Evolutionary conservation across 2,113 vertebrate genomes (phyloP).

Genomic region (Scatophagus argus): DNA sequence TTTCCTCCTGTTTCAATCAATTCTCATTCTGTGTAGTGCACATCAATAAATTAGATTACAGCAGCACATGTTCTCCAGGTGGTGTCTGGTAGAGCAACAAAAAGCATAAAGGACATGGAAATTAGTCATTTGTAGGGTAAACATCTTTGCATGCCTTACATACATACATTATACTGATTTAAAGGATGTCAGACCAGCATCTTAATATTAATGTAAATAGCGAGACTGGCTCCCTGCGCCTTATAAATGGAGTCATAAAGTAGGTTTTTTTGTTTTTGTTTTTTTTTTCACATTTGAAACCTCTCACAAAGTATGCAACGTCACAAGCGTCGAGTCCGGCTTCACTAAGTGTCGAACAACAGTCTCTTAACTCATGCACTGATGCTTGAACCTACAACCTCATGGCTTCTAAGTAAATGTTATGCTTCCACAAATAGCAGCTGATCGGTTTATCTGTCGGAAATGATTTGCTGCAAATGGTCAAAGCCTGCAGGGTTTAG

Average conservation of each 20-base stretch:
- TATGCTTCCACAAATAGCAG: constrained; percentile 77
- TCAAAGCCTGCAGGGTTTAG: constrained; percentile 68
- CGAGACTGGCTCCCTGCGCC: not conserved
- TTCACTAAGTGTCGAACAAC: constrained; percentile 23
- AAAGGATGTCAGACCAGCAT: not conserved
- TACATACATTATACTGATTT: not conserved
- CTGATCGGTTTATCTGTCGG: constrained; percentile 76
- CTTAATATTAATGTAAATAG: not conserved
- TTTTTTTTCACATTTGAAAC: not conserved
- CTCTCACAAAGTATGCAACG: not conserved
- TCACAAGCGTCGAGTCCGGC: constrained; percentile 11
- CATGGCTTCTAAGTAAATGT: constrained; percentile 73
- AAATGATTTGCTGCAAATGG: constrained; percentile 78
- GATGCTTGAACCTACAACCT: constrained; percentile 61
- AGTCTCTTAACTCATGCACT: constrained; percentile 28
- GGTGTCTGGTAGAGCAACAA: constrained; percentile 14
- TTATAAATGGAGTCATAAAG: not conserved
- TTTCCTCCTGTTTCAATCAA: constrained; percentile 22
- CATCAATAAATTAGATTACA: constrained; percentile 23
- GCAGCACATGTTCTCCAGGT: constrained; percentile 34
- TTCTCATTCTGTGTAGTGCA: constrained; percentile 8
- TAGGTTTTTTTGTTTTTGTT: too few species aligned
- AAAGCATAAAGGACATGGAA: constrained; percentile 20
- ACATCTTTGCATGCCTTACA: constrained; percentile 6
- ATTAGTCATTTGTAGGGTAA: constrained; percentile 11